Conservation (phyloP, 2,888 invertebrate genomes). For the Crocallis elinguaria region DNA sequence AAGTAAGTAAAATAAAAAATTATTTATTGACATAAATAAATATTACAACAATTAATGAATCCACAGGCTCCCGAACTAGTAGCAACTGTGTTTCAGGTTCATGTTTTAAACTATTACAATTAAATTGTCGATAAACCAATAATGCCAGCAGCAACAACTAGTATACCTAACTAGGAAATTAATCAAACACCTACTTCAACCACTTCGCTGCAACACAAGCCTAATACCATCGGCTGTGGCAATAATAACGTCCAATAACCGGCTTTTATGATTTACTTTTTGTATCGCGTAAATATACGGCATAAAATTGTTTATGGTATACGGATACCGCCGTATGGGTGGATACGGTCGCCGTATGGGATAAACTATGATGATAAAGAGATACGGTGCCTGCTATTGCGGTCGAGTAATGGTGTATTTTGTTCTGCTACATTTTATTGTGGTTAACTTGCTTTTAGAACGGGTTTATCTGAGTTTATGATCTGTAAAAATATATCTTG, state of each 20-base stretch:
- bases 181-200: slow-evolving; percentile 33
- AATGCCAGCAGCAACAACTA: no score
- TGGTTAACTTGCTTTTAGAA: background rate
- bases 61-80: no score
- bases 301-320: slow-evolving; percentile 64
- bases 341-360: slow-evolving; percentile 34
- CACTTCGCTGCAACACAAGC: slow-evolving; percentile 43
- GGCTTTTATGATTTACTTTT: slow-evolving; percentile 72
- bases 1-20: no score
- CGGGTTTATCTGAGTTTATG: background rate
- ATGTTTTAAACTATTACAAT: no score
- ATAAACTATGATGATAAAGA: slow-evolving; percentile 42
- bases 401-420: slow-evolving; percentile 8
- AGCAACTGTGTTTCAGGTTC: no score
- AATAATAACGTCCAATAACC: slow-evolving; percentile 78
- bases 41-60: no score
- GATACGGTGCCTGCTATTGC: slow-evolving; percentile 21
- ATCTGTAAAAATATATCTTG: no score
- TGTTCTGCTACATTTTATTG: slow-evolving; percentile 6
- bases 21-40: no score
- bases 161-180: slow-evolving; percentile 27
- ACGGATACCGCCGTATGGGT: slow-evolving; percentile 34
- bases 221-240: slow-evolving; percentile 62
- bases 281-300: slow-evolving; percentile 57
- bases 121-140: no score